Base-by-base conservation (phyloP, 2,888 invertebrate species). In the Campoplex nolae region DNA sequence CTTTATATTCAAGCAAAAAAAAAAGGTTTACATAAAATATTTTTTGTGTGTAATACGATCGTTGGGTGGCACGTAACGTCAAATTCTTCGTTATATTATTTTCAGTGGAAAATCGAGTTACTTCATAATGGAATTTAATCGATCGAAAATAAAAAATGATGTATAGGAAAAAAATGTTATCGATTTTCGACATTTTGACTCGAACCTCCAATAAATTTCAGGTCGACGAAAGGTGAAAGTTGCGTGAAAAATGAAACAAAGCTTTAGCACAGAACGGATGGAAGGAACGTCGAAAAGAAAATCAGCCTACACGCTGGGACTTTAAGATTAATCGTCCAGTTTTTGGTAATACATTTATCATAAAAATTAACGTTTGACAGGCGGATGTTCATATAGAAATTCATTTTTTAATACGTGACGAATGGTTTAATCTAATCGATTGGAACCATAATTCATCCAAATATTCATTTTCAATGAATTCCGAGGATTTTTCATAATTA, bases 291-390 rank as follows among this genome's bases (percentile, higher is more conserved):
- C 45, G 42, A 68, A 68, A 42, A 45, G 3, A 23, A 42, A 42
- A 38, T 23, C 7, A 68, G 18, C 3, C 2, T 42, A 42, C 13
- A 9, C 23, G 1, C 6, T 42, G 7, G 42, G n/a, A 9, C 42
- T 9, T 68, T 45, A 35, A 65, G 35, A 68, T 68, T 68, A 65
- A 65, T 42, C 23, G 23, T 18, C 23, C 42, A 9, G 42, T 11
- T 42, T 18, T 68, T 11, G 18, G 68, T 45, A 11, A 68, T 68
- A n/a, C 42, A 42, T 68, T 38, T 68, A 68, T 42, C 68, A 42
- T 11, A 3, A n/a, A 42, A 38, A 42, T 68, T 42, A 42, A 23
- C 9, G 8, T 45, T 38, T n/a, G 42, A 68, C 8, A 68, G 35
- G 7, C 35, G 18, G 35, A 35, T 62, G 28, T 62, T 62, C 28